phyloP scores from a whole-genome alignment of 2,113 vertebrate species.

The Cariama cristata region DNA sequence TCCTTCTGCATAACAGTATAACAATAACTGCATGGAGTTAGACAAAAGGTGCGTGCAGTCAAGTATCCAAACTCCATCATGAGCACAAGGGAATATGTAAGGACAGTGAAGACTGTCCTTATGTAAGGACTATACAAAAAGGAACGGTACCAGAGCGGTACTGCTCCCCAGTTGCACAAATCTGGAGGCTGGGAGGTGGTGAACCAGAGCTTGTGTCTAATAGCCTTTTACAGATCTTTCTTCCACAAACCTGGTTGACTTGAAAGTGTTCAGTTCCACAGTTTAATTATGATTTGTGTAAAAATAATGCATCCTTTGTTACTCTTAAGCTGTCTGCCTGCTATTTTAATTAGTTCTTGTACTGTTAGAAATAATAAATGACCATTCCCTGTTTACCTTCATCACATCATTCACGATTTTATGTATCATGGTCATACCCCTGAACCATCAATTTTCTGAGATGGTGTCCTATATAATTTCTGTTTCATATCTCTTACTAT shows the following conservation, averaged over 20 bases:
- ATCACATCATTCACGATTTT: background rate
- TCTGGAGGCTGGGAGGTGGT: background rate
- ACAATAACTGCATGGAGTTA: background rate
- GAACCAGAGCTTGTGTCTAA: background rate
- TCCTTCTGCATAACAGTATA: background rate
- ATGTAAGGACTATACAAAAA: background rate
- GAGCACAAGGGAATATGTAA: background rate
- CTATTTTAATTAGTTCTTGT: slow-evolving; percentile 17
- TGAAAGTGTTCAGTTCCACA: background rate
- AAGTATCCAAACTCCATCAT: background rate
- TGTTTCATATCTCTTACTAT: background rate
- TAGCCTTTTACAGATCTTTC: background rate
- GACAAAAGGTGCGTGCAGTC: background rate
- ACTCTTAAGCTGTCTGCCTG: background rate
- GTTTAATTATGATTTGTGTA: background rate
- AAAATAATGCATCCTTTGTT: background rate
- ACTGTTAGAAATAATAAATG: background rate
- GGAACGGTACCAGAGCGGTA: background rate
- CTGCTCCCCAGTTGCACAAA: background rate
- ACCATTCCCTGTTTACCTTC: slow-evolving; percentile 7
- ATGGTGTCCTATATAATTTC: background rate
- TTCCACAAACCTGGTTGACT: background rate
- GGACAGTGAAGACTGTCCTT: background rate
- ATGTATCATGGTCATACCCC: background rate
- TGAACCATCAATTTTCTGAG: background rate